Base-by-base conservation (phyloP, 2,113 vertebrate species). In the Corythaixoides concolor region DNA sequence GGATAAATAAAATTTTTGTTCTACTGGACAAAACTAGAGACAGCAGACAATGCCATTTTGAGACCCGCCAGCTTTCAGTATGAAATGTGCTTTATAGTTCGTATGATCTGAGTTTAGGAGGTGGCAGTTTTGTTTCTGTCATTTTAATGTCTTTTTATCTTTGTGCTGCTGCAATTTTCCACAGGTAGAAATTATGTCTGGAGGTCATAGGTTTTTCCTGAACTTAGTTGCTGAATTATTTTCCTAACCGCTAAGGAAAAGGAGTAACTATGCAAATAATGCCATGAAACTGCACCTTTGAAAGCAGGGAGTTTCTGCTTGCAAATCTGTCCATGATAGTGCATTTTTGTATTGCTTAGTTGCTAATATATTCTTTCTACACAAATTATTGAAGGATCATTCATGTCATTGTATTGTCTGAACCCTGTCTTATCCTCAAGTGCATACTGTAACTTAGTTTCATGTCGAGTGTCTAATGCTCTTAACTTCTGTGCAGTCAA, bases 211-310 rank as follows among this genome's bases (percentile, higher is more conserved):
- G 8, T 27, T 63, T 79, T 60, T 59, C 45, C 68, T 87, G 47
- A 56, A 21, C 49, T 84, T 49, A 53, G 43, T 56, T 52, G 72
- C 81, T 81, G 52, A 73, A 19, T 80, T 80, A 30, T 76, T 72
- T 83, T 79, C 88, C 50, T 85, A 37, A 27, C 28, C 0, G 6
- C 83, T 55, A 39, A 77, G 60, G 73, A 35, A 60, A 77, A 80
- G 77, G 81, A 85, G 74, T 93, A 96, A 96, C 96, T 97, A 95
- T 96, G 93, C 86, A 92, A 97, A 87, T 41, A 68, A 80, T 28
- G 53, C 86, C 74, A 49, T 89, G 93, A 67, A 79, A 47, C 49
- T 68, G 47, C 86, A 76, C 53, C 78, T 81, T 72, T n/a, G 83
- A 49, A 49, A 83, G 86, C 85, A 41, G 37, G 72, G 74, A 33